phyloP scores from a whole-genome alignment of 2,113 vertebrate genomes.

The Lynx canadensis region DNA sequence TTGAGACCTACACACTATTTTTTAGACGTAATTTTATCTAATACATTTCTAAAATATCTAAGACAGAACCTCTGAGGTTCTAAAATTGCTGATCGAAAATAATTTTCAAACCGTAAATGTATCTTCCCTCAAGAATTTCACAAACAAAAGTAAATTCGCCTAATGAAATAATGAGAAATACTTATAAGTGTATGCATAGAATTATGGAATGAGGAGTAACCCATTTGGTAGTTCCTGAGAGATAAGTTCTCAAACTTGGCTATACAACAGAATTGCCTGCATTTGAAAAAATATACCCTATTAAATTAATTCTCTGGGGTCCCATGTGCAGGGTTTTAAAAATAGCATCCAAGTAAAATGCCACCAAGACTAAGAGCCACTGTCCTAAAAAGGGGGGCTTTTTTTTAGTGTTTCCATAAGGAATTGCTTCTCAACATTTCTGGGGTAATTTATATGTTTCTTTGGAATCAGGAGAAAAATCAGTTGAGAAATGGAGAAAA shows the following conservation, averaged over 20 bases:
- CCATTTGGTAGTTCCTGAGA: not conserved
- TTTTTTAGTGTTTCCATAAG: not conserved
- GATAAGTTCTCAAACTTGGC: not conserved
- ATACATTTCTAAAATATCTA: slow-evolving; percentile 18
- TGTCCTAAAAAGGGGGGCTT: not conserved
- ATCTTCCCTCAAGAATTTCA: not conserved
- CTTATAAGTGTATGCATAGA: not conserved
- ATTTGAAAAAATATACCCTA: not conserved
- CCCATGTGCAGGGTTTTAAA: not conserved
- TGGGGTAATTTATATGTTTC: not conserved
- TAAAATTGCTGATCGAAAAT: slow-evolving; percentile 20
- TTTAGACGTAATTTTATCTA: not conserved
- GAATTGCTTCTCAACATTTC: not conserved
- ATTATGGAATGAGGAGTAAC: not conserved
- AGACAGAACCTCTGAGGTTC: not conserved
- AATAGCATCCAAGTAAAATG: not conserved
- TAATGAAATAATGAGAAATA: not conserved
- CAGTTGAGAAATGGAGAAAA: not conserved
- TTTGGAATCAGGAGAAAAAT: not conserved
- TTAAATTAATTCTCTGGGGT: not conserved
- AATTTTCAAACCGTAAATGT: not conserved
- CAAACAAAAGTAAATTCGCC: not conserved
- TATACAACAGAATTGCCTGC: not conserved
- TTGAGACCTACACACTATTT: not conserved
- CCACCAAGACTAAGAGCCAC: not conserved